phyloP scores from a whole-genome alignment of 2,797 vertebrate species.

The Microctenopoma lineatum region DNA sequence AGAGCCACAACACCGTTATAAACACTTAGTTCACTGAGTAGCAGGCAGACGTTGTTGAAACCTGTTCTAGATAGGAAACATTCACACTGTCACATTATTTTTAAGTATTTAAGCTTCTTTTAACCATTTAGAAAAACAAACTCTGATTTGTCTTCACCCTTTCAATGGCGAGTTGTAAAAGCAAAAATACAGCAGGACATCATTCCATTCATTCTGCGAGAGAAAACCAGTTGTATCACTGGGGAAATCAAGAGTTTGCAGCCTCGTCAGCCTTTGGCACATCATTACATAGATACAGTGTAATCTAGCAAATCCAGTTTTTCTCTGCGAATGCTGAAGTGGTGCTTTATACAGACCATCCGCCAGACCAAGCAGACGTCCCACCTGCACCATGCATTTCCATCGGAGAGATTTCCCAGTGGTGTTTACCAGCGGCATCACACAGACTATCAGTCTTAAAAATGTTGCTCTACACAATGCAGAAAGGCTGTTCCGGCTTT shows the following conservation, averaged over 20 bases:
- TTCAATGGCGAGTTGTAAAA: conserved; percentile 5
- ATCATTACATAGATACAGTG: conserved; percentile 63
- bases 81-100: no score
- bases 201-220: conserved; percentile 33
- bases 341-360: conserved; percentile 37
- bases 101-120: no score
- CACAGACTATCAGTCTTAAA: conserved; percentile 59
- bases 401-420: conserved; percentile 67
- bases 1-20: no score
- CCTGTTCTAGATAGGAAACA: no score
- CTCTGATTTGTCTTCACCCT: conserved; percentile 2
- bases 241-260: conserved; percentile 69
- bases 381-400: conserved; percentile 56
- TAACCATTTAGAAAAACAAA: no score
- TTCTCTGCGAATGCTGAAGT: conserved; percentile 35
- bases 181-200: conserved; percentile 24
- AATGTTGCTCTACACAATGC: conserved; percentile 49
- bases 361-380: conserved; percentile 31
- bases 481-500: conserved; percentile 38
- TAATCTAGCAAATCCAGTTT: conserved; percentile 51
- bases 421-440: conserved; percentile 56
- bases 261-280: conserved; percentile 57
- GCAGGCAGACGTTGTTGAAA: no score
- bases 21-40: no score
- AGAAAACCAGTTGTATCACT: conserved; percentile 48